Conservation (phyloP, 2,888 invertebrate genomes). For the Lasiommata megera region DNA sequence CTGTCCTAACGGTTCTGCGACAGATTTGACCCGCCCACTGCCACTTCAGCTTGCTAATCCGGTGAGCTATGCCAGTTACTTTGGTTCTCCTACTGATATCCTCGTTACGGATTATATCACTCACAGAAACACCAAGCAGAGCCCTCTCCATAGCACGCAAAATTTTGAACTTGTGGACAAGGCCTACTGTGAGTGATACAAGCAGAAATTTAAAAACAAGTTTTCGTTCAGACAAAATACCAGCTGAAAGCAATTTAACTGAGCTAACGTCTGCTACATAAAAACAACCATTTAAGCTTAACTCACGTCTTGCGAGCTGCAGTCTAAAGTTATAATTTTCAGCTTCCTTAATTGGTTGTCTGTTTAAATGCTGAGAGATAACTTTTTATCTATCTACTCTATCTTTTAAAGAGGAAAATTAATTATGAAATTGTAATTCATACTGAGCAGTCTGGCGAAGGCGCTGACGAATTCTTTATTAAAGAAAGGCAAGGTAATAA, state of each 20-base stretch:
- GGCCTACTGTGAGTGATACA: no score
- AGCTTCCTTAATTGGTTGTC: slow-evolving; percentile 14
- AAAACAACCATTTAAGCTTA: slow-evolving; percentile 10
- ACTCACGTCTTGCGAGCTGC: slow-evolving; percentile 6
- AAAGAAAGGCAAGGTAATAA: not conserved
- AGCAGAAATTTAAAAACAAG: no score
- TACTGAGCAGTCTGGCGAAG: not conserved
- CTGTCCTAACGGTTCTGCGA: no score
- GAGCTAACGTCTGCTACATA: slow-evolving; percentile 5
- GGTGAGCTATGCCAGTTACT: no score
- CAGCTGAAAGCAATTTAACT: not conserved
- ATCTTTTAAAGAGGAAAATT: not conserved
- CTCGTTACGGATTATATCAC: no score
- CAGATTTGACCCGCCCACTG: no score
- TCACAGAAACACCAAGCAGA: no score
- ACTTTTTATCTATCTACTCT: slow-evolving; percentile 5
- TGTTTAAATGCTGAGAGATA: slow-evolving; percentile 4
- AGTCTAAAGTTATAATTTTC: slow-evolving; percentile 13
- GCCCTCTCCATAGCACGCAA: no score
- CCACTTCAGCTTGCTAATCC: no score
- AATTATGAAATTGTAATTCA: not conserved
- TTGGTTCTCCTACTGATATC: no score
- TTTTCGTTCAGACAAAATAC: not conserved
- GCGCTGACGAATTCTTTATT: not conserved
- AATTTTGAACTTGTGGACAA: no score